A percentile compares a stretch with the other conserved stretches of the same genome.
phyloP scores from a whole-genome alignment of 2,888 invertebrate species.

The Parnassius apollo region DNA sequence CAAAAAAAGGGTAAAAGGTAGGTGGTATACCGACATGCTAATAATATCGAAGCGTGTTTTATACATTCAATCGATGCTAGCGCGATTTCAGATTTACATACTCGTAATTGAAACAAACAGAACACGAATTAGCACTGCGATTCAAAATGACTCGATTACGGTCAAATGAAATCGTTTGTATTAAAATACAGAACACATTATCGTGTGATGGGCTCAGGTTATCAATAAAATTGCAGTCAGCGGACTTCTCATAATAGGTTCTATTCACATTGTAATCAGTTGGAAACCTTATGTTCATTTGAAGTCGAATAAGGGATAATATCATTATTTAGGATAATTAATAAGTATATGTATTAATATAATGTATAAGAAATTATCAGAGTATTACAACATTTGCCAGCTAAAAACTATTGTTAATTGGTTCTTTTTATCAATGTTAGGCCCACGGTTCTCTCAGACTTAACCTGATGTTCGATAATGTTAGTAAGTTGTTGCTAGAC shows the following conservation, averaged over 20 bases:
- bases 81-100: background rate
- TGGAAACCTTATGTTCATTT: background rate
- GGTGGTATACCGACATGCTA: too few species aligned
- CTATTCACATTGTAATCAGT: background rate
- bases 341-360: too few species aligned
- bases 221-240: constrained; percentile 1
- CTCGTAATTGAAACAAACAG: background rate
- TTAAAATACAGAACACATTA: background rate
- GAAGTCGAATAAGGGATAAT: background rate
- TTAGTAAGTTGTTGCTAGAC: too few species aligned
- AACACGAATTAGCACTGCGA: too few species aligned
- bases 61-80: background rate
- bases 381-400: too few species aligned
- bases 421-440: too few species aligned
- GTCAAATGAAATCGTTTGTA: background rate
- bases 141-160: background rate
- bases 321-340: too few species aligned
- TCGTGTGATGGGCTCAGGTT: background rate
- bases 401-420: too few species aligned
- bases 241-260: background rate
- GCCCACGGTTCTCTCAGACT: too few species aligned
- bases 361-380: too few species aligned
- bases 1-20: too few species aligned
- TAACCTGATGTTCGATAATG: too few species aligned
- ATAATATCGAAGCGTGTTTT: background rate